Evolutionary conservation across 2,113 vertebrate genomes (phyloP).

Genomic region (Planiliza haematocheilus): DNA sequence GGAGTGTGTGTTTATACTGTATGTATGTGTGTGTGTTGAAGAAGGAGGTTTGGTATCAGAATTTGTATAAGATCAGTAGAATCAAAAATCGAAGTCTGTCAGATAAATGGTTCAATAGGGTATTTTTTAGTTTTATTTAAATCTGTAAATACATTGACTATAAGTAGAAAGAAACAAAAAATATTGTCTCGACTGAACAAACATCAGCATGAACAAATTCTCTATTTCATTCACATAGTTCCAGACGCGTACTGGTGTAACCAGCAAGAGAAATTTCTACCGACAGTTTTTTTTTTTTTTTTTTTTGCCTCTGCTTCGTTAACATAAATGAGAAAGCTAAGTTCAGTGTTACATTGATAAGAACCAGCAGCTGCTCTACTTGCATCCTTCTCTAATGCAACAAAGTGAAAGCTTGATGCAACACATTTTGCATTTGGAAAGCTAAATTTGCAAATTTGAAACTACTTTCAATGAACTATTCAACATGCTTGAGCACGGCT

Average conservation of each 20-base stretch:
- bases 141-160: not conserved
- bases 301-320: conserved; percentile 2
- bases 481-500: conserved; percentile 6
- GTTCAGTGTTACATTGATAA: not conserved
- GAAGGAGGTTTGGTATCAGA: conserved; percentile 38
- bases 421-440: not conserved
- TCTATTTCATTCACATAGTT: not conserved
- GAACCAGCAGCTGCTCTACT: conserved; percentile 6
- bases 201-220: too few species aligned
- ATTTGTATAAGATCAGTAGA: conserved; percentile 22
- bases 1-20: not conserved
- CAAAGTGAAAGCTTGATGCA: not conserved
- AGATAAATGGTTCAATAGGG: not conserved
- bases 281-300: not conserved
- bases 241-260: not conserved
- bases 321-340: not conserved
- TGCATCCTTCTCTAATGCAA: not conserved
- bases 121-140: not conserved
- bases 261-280: too few species aligned
- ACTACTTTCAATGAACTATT: conserved; percentile 12
- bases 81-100: too few species aligned
- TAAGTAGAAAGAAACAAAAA: not conserved
- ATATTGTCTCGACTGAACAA: not conserved
- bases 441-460: not conserved
- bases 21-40: conserved; percentile 14